Conservation (phyloP, 2,797 vertebrate species). For the Molossus alvarezi region DNA sequence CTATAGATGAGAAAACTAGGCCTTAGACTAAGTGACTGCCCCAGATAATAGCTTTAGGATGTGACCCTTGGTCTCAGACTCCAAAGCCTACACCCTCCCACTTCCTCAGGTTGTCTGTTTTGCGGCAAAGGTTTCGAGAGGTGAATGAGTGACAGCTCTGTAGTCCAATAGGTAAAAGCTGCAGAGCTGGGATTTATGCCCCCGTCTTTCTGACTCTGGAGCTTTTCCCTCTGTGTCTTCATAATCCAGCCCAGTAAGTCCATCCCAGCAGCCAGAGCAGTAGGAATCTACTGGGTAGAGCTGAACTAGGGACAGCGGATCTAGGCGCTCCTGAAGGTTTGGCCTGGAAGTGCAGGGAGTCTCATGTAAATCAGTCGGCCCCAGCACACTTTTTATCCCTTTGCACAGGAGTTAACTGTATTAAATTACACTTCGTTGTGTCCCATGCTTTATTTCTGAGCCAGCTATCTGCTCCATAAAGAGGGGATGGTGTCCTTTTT, state of each 20-base stretch:
- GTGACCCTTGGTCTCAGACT: not conserved
- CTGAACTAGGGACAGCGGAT: not conserved
- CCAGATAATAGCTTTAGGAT: not conserved
- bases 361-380: not conserved
- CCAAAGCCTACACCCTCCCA: not conserved
- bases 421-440: not conserved
- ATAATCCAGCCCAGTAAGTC: not conserved
- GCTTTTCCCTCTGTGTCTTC: not conserved
- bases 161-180: not conserved
- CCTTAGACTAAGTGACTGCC: not conserved
- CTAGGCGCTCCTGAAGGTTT: not conserved
- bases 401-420: not conserved
- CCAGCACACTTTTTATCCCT: not conserved
- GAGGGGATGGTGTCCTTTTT: not conserved
- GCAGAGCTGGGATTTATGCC: not conserved
- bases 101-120: not conserved
- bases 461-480: not conserved
- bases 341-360: not conserved
- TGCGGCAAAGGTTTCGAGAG: not conserved
- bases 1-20: not conserved
- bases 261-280: not conserved
- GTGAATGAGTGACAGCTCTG: not conserved
- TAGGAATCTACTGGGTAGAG: not conserved
- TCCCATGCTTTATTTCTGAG: conserved; percentile 1
- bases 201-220: not conserved